Conservation (phyloP, 2,888 invertebrate genomes). For the Gastrophysa polygoni region DNA sequence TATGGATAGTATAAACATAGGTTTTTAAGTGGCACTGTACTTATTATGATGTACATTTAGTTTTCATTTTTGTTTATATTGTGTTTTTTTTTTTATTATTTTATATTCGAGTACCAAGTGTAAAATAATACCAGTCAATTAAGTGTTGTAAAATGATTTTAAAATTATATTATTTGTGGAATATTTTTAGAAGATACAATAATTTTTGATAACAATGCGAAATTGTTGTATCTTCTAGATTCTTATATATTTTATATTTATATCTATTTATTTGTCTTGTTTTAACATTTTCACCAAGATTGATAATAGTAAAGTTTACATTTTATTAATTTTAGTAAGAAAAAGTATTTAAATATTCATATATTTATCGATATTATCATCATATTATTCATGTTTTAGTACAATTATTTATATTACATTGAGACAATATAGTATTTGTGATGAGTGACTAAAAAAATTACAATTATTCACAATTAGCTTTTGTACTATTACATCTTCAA, state of each 20-base stretch:
- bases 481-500: conserved; percentile 40
- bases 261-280: conserved; percentile 46
- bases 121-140: conserved; percentile 50
- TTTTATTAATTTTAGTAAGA: conserved; percentile 43
- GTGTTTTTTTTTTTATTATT: conserved; percentile 36
- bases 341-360: conserved; percentile 42
- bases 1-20: conserved; percentile 32
- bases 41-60: conserved; percentile 48
- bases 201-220: conserved; percentile 18
- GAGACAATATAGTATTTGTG: conserved; percentile 51
- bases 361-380: conserved; percentile 38
- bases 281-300: conserved; percentile 44
- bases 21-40: conserved; percentile 48
- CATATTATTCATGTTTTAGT: conserved; percentile 43
- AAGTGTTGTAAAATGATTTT: conserved; percentile 46
- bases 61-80: conserved; percentile 32
- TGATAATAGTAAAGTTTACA: conserved; percentile 43
- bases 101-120: conserved; percentile 39
- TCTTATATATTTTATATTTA: conserved; percentile 45
- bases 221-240: conserved; percentile 27
- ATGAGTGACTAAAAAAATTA: conserved; percentile 39
- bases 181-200: conserved; percentile 23
- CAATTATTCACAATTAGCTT: conserved; percentile 38
- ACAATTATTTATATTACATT: conserved; percentile 45
- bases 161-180: conserved; percentile 35